Evolutionary conservation across 2,113 vertebrate species (phyloP), one percentile per base, ranked within the genome.

Genomic region (Pomatostomus ruficeps): DNA sequence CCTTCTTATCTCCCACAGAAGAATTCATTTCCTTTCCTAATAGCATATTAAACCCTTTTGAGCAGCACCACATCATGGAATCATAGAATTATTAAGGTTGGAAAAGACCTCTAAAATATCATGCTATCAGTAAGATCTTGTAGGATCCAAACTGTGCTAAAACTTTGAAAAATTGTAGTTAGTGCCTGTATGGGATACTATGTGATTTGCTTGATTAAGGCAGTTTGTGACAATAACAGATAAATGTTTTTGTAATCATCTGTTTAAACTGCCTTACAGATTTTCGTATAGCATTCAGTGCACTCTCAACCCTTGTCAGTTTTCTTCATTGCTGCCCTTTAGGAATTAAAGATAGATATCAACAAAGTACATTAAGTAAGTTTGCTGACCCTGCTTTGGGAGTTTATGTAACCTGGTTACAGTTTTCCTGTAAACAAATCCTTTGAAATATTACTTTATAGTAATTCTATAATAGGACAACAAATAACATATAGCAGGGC

Each of bases 371-470:
- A 83, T 85, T 95, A 38, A 93, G 59, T 63, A 80, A 74, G 23
- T 36, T 67, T 58, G 14, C 9, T 65, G 75, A 55, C 40, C 26
- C 16, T 42, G n/a, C 17, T 80, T 67, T 95, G 51, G 67, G 59
- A 88, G 40, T 90, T 95, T 78, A 35, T 80, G 78, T 83, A 95
- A 36, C 95, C 55, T 91, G 67, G 88, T 89, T 95, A 96, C 55
- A 0, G 51, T 71, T 80, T 70, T 67, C 40, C 70, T 68, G 36
- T 89, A 96, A 96, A 93, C 80, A 92, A 91, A 93, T 81, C 28
- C 72, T 89, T 93, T 92, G 40, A 88, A 90, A 88, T 85, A 79
- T 80, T 89, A 43, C 35, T 51, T 85, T 79, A 55, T 3, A 68
- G n/a, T 66, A 70, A 74, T 55, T 90, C 58, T 48, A 24, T 55